A percentile compares a stretch with the other conserved stretches of the same genome.
phyloP scores from a whole-genome alignment of 1,140 invertebrate genomes.

The Euborellia annulipes region DNA sequence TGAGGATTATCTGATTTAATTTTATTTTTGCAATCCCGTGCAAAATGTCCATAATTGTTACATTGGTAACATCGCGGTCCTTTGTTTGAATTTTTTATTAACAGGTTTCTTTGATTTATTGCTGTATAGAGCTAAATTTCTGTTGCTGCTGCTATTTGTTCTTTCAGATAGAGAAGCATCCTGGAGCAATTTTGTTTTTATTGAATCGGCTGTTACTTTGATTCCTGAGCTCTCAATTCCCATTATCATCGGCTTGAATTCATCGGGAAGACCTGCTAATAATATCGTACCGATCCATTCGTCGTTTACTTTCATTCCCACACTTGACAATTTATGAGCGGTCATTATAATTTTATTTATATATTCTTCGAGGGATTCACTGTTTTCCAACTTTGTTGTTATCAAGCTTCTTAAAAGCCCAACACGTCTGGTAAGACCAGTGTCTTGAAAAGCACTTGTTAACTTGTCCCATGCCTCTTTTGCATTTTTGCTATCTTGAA shows the following conservation, averaged over 20 bases:
- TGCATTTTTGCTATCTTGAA: no score
- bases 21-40: no score
- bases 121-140: no score
- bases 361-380: neutral
- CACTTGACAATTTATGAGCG: neutral
- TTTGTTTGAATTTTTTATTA: no score
- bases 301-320: slow-evolving; percentile 15
- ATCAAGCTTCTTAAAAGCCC: slow-evolving; percentile 1
- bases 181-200: slow-evolving; percentile 14
- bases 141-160: no score
- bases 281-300: slow-evolving; percentile 23
- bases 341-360: slow-evolving; percentile 4
- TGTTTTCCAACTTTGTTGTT: neutral
- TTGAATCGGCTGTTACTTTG: slow-evolving; percentile 11
- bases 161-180: no score
- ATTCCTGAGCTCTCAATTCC: slow-evolving; percentile 12
- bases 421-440: slow-evolving; percentile 3
- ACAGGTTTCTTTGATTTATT: no score
- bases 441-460: no score
- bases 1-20: no score
- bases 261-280: slow-evolving; percentile 22
- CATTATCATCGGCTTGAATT: slow-evolving; percentile 25
- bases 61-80: no score
- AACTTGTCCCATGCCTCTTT: slow-evolving; percentile 1
- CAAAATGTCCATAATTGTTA: no score